Percentiles rank a stretch among this genome's conserved stretches.
These are phyloP conservation scores for Gortyna flavago DNA, from an alignment of 2,888 invertebrate genomes.

Conservation along the genomic window DNA sequence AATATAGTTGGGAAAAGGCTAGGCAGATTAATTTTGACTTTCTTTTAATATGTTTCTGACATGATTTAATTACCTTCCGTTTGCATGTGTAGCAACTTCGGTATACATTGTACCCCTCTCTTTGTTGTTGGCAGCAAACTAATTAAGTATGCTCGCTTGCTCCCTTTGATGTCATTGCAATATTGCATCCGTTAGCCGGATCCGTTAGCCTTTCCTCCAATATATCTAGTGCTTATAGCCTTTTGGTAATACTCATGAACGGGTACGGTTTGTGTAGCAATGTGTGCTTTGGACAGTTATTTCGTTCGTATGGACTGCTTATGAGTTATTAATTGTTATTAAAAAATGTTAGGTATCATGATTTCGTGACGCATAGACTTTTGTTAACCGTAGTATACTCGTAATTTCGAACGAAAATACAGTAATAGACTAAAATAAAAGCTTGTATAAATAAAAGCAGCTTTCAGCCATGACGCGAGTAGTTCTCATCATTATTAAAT, in stretches of 20 bases:
- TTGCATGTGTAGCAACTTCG: not conserved
- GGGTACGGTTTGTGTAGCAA: not conserved
- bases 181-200: not conserved
- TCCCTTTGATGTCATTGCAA: slow-evolving; percentile 1
- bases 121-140: not conserved
- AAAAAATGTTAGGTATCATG: not conserved
- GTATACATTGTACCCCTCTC: not conserved
- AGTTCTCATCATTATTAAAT: slow-evolving; percentile 13
- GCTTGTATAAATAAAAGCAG: not conserved
- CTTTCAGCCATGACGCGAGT: not conserved
- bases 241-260: not conserved
- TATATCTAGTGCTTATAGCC: not conserved
- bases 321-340: not conserved
- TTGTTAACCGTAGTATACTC: not conserved
- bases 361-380: not conserved
- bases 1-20: too few relatives aligned
- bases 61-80: too few relatives aligned
- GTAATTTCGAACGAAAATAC: too few relatives aligned
- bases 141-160: not conserved
- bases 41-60: too few relatives aligned
- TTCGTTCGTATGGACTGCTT: not conserved
- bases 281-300: not conserved
- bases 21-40: too few relatives aligned
- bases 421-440: not conserved
- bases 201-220: not conserved